Conservation (phyloP, 2,113 vertebrate genomes). For the Phyllopteryx taeniolatus region DNA sequence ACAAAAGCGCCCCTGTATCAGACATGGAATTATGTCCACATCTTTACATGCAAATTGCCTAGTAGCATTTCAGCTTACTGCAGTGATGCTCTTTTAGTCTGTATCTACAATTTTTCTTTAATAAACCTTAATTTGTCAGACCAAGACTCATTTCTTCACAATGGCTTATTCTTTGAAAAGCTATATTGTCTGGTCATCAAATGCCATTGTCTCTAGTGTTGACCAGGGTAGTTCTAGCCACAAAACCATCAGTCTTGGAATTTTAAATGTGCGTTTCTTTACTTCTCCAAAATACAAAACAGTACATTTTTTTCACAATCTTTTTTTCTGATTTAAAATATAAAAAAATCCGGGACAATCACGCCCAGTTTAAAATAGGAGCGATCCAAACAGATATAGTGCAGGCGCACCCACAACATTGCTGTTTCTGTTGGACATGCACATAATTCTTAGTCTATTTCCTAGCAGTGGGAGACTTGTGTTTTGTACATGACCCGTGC, state of each 20-base stretch:
- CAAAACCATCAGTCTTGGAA: constrained; percentile 41
- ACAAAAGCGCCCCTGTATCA: background rate
- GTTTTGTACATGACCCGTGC: constrained; percentile 26
- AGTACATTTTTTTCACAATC: constrained; percentile 35
- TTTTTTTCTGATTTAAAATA: constrained; percentile 37
- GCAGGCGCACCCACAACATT: constrained; percentile 38
- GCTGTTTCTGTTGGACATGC: constrained; percentile 29
- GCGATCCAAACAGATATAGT: constrained; percentile 26
- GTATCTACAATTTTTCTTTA: background rate
- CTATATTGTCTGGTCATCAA: constrained; percentile 26
- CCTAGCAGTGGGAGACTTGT: constrained; percentile 25
- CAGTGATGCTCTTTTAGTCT: constrained; percentile 5
- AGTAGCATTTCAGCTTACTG: background rate
- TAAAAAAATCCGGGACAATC: constrained; percentile 23
- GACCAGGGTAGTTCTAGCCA: constrained; percentile 14
- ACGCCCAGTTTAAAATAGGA: constrained; percentile 27
- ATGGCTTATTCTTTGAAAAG: constrained; percentile 26
- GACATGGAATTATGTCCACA: constrained; percentile 1
- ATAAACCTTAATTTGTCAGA: constrained; percentile 2
- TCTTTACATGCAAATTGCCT: constrained; percentile 5
- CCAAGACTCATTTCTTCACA: constrained; percentile 2
- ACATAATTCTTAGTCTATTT: constrained; percentile 31
- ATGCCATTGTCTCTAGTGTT: constrained; percentile 15
- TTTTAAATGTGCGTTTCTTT: constrained; percentile 38
- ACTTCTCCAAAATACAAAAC: constrained; percentile 37